These are phyloP conservation scores for Perognathus longimembris DNA, from an alignment of 2,113 vertebrate species.

Conservation along the genomic window DNA sequence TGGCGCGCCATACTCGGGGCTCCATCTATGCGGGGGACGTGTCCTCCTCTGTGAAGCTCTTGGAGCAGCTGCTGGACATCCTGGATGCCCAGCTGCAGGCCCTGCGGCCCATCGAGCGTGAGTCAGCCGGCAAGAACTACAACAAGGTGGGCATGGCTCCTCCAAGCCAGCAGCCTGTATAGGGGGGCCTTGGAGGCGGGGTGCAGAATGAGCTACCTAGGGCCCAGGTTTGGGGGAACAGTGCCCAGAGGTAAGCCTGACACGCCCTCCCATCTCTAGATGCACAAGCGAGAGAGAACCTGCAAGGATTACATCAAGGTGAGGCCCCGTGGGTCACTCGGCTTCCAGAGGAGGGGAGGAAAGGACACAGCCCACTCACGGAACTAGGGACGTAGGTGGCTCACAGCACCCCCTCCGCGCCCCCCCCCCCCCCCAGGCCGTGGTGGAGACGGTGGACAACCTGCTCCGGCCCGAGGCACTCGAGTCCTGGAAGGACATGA, in stretches of 20 bases:
- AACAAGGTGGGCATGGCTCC: conserved; percentile 89
- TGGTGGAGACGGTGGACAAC: conserved; percentile 96
- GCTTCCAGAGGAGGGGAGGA: neutral
- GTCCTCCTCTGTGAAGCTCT: conserved; percentile 94
- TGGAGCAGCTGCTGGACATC: conserved; percentile 96
- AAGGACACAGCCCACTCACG: too few relatives aligned
- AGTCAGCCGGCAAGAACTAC: conserved; percentile 94
- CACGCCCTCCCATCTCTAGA: conserved; percentile 81
- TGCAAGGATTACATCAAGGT: conserved; percentile 97
- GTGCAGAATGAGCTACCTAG: neutral
- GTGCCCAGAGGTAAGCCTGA: neutral
- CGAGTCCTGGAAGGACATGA: conserved; percentile 96
- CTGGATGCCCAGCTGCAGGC: conserved; percentile 96
- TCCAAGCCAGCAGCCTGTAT: too few relatives aligned
- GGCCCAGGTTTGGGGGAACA: neutral
- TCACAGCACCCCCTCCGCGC: neutral
- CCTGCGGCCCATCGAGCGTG: conserved; percentile 93
- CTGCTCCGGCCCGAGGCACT: conserved; percentile 92
- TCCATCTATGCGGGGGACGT: conserved; percentile 96
- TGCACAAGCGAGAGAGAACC: conserved; percentile 95
- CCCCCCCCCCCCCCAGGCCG: conserved; percentile 85
- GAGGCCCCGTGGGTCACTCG: conserved; percentile 1
- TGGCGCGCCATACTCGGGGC: conserved; percentile 94
- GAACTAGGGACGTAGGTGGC: neutral
- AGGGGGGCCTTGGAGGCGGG: too few relatives aligned